Conservation (phyloP, 2,888 invertebrate genomes). For the Dasypogon diadema region DNA sequence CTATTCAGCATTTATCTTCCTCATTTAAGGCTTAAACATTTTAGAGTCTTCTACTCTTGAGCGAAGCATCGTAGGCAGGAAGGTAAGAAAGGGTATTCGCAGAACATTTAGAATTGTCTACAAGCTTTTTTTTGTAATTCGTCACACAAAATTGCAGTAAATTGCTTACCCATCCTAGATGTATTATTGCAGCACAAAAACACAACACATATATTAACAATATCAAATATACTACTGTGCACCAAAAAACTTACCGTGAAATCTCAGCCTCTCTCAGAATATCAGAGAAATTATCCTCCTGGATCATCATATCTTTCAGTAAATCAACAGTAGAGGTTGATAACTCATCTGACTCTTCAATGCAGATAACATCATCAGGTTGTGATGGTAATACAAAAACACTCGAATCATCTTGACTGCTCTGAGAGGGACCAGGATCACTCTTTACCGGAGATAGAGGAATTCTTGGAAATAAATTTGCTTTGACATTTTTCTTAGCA, state of each 20-base stretch:
- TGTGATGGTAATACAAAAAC: conserved; percentile 48
- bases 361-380: conserved; percentile 51
- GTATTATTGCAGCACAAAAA: too few species aligned
- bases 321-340: conserved; percentile 29
- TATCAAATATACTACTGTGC: background rate
- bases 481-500: background rate
- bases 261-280: conserved; percentile 36
- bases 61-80: too few species aligned
- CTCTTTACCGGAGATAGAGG: background rate
- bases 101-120: too few species aligned
- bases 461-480: background rate
- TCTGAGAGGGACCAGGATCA: background rate
- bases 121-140: too few species aligned
- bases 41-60: too few species aligned
- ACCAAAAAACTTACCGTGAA: conserved; percentile 40
- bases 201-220: background rate
- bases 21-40: too few species aligned
- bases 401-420: conserved; percentile 2
- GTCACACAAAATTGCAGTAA: too few species aligned
- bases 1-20: too few species aligned
- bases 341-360: conserved; percentile 37
- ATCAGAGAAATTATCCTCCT: conserved; percentile 36
- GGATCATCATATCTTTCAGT: conserved; percentile 42
- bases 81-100: too few species aligned
- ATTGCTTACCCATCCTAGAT: too few species aligned